Evolutionary conservation across 2,797 vertebrate species (phyloP), one percentile per base, ranked within the genome.

Genomic region (Myotis myotis): DNA sequence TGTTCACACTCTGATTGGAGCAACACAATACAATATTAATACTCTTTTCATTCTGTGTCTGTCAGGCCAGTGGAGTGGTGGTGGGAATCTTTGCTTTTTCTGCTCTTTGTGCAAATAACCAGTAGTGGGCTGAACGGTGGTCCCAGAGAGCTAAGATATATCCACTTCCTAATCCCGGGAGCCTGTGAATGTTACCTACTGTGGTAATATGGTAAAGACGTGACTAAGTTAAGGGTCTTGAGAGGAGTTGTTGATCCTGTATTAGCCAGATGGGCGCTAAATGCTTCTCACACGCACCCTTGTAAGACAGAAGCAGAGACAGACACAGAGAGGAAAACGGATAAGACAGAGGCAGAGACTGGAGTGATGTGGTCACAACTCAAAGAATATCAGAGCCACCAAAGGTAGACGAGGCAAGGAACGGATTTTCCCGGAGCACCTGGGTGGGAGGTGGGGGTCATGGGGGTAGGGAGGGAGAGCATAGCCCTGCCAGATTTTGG

Each of bases 81-180:
- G 68, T 30, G 36, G 88, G 41, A 66, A 76, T 81, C 91, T 86
- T 90, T 0, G 0, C 78, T 84, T 95, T 95, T 97, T 93, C 82
- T 96, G 62, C 80, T 95, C 71, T 97, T 64, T 89, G 92, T 47
- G 95, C 94, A 93, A 41, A 60, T 36, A 91, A 53, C 2, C 49
- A 84, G 76, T 41, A 87, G 51, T n/a, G 64, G 47, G 47, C 38
- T 57, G 19, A 19, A 51, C 9, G 23, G 79, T 38, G 16, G 55
- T 22, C 49, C n/a, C 55, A 23, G 60, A 76, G 25, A 6, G 33
- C 38, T 17, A 33, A 64, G 38, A 8, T 12, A 25, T 8, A 11
- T 16, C 70, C 19, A 30, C 53, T 49, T 57, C 8, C 62, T 19
- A 36, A 23, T 44, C 30, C 17, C 71, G 2, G 7, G 38, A 25